Percentiles rank a stretch among this genome's conserved stretches.
These are phyloP conservation scores for Troglohyphantes excavatus DNA, from an alignment of 2,888 invertebrate species.

Conservation along the genomic window DNA sequence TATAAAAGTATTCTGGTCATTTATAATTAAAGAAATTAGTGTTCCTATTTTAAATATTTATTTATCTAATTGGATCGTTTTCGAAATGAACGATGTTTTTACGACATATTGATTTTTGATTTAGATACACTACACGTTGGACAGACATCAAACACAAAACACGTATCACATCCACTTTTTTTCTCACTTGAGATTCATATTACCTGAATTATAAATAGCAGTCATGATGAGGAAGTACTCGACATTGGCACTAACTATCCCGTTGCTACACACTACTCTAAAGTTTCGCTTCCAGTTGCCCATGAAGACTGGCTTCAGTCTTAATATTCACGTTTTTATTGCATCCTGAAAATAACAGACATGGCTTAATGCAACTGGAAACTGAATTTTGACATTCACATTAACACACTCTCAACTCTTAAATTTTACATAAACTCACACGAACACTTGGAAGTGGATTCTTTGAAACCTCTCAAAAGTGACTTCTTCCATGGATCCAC, in stretches of 20 bases:
- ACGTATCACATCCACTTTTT: not conserved
- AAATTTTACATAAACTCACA: not conserved
- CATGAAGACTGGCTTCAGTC: conserved; percentile 25
- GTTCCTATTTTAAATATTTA: no score
- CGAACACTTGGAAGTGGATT: no score
- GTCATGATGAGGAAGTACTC: conserved; percentile 32
- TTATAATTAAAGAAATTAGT: no score
- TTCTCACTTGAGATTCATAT: not conserved
- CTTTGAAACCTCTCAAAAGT: no score
- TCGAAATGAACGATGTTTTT: no score
- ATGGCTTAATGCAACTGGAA: conserved; percentile 24
- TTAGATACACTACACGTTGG: no score
- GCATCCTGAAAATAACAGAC: conserved; percentile 54
- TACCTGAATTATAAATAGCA: conserved; percentile 61
- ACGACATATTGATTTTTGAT: no score
- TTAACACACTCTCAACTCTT: not conserved
- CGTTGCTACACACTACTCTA: conserved; percentile 33
- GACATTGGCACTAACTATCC: conserved; percentile 6
- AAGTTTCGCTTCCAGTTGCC: not conserved
- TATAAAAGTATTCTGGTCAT: no score
- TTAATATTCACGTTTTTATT: conserved; percentile 41
- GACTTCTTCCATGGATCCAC: no score
- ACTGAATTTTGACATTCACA: not conserved
- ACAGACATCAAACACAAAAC: conserved; percentile 15
- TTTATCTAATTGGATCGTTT: no score